Evolutionary conservation across 2,797 vertebrate species (phyloP).

Genomic region (Eupleurogrammus muticus): DNA sequence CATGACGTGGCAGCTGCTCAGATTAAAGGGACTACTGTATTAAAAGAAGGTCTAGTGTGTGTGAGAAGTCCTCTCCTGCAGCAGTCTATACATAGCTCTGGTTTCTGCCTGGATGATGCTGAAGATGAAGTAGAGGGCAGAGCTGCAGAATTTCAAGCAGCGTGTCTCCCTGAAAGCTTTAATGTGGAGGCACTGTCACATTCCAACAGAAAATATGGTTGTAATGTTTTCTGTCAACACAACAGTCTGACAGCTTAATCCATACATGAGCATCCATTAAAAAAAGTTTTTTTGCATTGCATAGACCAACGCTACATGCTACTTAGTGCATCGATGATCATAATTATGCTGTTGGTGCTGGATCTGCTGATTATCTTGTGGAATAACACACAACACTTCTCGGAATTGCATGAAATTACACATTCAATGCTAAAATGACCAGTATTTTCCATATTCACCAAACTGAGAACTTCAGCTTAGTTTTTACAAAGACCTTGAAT

Average conservation of each 20-base stretch:
- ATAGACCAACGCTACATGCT: not conserved
- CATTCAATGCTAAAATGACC: not conserved
- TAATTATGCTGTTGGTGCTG: not conserved
- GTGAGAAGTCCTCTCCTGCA: not conserved
- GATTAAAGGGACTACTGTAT: constrained; percentile 3
- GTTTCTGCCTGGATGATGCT: constrained; percentile 17
- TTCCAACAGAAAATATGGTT: not conserved
- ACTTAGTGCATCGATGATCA: not conserved
- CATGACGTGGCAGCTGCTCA: constrained; percentile 63
- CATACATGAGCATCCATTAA: too few species aligned
- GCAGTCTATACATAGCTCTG: constrained; percentile 15
- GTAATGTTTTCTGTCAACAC: not conserved
- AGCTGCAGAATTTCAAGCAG: not conserved
- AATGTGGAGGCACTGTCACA: not conserved
- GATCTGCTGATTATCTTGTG: not conserved
- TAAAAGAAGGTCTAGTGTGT: not conserved
- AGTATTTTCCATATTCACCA: not conserved
- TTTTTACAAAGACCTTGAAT: too few species aligned
- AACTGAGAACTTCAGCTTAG: not conserved
- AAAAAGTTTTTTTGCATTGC: not conserved
- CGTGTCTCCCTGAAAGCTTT: not conserved
- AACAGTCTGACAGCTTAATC: not conserved
- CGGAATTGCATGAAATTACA: not conserved
- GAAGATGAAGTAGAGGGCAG: constrained; percentile 26
- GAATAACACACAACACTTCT: not conserved